Conservation (phyloP, 2,113 vertebrate species). For the Ciconia stormi region DNA sequence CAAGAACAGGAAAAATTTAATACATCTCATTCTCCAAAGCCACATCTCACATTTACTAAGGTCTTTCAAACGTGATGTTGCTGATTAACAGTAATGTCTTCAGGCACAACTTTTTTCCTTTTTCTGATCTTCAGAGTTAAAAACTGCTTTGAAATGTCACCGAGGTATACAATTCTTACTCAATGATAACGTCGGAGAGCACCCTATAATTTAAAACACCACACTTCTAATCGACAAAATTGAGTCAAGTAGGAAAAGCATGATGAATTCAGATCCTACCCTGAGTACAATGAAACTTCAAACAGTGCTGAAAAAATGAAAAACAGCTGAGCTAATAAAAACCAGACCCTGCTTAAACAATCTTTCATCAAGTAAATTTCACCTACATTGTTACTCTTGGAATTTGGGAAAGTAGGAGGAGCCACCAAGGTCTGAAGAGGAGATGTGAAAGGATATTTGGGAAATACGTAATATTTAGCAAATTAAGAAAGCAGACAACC, state of each 20-base stretch:
- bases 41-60: neutral
- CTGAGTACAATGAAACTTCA: slow-evolving; percentile 25
- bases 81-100: neutral
- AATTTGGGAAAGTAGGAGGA: slow-evolving; percentile 23
- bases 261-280: slow-evolving; percentile 9
- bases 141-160: slow-evolving; percentile 36
- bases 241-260: slow-evolving; percentile 4
- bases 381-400: slow-evolving; percentile 36
- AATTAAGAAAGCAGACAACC: neutral
- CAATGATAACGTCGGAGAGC: neutral
- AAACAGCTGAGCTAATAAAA: slow-evolving; percentile 48
- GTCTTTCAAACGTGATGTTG: neutral
- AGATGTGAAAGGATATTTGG: neutral
- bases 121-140: slow-evolving; percentile 6
- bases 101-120: neutral
- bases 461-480: neutral
- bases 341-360: slow-evolving; percentile 12
- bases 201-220: slow-evolving; percentile 39
- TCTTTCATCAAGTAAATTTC: slow-evolving; percentile 24
- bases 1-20: neutral
- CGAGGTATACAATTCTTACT: neutral
- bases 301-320: neutral
- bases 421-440: neutral
- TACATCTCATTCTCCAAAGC: neutral
- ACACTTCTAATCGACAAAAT: slow-evolving; percentile 33